Evolutionary conservation across 2,113 vertebrate genomes (phyloP).

Genomic region (Gracilinanus agilis): DNA sequence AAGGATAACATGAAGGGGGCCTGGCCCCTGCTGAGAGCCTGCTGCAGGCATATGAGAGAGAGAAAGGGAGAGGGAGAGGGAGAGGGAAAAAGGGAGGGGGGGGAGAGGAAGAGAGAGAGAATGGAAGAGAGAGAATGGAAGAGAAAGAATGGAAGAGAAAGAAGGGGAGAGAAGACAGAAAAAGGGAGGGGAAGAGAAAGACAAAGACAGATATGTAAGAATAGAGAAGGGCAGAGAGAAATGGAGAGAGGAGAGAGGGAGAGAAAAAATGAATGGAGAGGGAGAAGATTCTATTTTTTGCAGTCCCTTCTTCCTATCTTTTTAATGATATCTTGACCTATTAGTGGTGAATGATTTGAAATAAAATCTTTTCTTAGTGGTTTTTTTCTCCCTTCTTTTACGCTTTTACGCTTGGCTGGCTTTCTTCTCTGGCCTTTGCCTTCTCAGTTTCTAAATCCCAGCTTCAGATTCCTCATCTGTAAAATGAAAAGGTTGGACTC

Average conservation of each 20-base stretch:
- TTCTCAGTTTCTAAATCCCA: background rate
- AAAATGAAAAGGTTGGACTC: background rate
- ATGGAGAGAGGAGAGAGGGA: too few species aligned
- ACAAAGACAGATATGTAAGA: too few species aligned
- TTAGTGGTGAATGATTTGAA: background rate
- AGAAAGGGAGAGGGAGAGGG: background rate
- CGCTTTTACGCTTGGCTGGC: background rate
- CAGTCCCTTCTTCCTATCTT: background rate
- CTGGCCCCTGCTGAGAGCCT: background rate
- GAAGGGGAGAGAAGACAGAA: too few species aligned
- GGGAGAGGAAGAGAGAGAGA: too few species aligned
- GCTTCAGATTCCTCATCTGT: background rate
- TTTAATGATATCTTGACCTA: background rate
- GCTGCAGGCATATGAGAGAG: background rate
- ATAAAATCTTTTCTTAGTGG: background rate
- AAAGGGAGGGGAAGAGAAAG: too few species aligned
- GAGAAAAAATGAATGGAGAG: background rate
- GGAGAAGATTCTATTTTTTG: background rate
- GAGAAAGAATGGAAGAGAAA: too few species aligned
- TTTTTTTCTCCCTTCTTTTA: background rate
- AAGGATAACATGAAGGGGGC: conserved; percentile 2
- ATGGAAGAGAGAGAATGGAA: too few species aligned
- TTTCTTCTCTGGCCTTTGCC: background rate
- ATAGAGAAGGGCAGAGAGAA: too few species aligned
- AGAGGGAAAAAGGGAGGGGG: too few species aligned